Evolutionary conservation across 1,140 invertebrate genomes (phyloP).

Genomic region (Adoxophyes honmai): DNA sequence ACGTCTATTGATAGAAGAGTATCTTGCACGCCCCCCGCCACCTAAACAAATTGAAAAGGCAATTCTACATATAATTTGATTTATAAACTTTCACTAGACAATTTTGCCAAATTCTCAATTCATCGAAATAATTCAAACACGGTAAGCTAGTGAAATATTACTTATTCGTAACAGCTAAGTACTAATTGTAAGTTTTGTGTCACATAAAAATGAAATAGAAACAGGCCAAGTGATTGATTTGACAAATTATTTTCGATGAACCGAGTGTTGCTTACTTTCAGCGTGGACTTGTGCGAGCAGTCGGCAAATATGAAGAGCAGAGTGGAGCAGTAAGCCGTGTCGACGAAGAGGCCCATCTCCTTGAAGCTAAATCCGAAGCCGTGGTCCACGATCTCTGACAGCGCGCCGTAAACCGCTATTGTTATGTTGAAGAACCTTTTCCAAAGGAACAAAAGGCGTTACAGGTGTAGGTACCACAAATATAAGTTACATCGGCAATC

Average conservation of each 20-base stretch:
- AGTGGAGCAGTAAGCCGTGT: slow-evolving; percentile 77
- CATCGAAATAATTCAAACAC: no score
- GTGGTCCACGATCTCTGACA: slow-evolving; percentile 80
- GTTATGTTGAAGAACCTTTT: slow-evolving; percentile 75
- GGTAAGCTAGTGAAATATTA: no score
- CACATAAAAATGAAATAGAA: no score
- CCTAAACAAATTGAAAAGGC: slow-evolving; percentile 33
- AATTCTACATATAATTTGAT: no score
- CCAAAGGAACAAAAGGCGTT: no score
- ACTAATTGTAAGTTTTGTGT: no score
- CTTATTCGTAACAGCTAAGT: no score
- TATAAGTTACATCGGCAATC: not conserved
- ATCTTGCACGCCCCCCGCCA: slow-evolving; percentile 77
- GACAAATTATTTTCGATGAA: no score
- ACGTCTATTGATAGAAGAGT: slow-evolving; percentile 77
- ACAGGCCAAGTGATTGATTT: no score
- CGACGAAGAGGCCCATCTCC: slow-evolving; percentile 80
- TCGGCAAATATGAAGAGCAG: slow-evolving; percentile 79
- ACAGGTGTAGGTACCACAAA: no score
- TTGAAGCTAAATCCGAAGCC: slow-evolving; percentile 80
- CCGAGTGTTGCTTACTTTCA: slow-evolving; percentile 61
- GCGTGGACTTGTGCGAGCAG: slow-evolving; percentile 79
- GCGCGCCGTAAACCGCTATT: slow-evolving; percentile 78
- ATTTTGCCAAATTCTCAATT: no score
- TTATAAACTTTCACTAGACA: no score